Evolutionary conservation across 2,797 vertebrate species (phyloP).

Genomic region (Sebastes goodei): DNA sequence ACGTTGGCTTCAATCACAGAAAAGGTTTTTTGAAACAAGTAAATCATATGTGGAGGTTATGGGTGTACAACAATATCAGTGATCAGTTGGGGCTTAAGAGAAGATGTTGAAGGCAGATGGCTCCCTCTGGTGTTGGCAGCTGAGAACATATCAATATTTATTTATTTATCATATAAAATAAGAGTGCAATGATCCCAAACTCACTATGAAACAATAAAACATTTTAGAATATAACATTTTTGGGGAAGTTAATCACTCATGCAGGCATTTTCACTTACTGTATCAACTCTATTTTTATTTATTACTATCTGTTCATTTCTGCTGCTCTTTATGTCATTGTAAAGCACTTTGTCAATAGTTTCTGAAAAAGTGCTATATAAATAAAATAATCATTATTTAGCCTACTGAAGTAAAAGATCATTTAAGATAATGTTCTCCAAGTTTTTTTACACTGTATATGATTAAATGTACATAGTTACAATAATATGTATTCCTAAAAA

Average conservation of each 20-base stretch:
- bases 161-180: not conserved
- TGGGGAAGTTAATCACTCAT: not conserved
- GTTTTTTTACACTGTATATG: not conserved
- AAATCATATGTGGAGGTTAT: not conserved
- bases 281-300: too few relatives aligned
- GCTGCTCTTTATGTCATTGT: too few relatives aligned
- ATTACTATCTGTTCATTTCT: too few relatives aligned
- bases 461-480: constrained; percentile 17
- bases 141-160: not conserved
- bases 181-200: not conserved
- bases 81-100: not conserved
- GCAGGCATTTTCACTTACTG: not conserved
- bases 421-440: constrained; percentile 1
- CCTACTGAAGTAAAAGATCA: not conserved
- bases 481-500: not conserved
- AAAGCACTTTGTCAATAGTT: too few relatives aligned
- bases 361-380: too few relatives aligned
- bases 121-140: constrained; percentile 62
- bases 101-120: constrained; percentile 18
- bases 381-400: too few relatives aligned
- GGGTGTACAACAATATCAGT: not conserved
- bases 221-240: not conserved
- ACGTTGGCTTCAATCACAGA: not conserved
- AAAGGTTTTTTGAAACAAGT: not conserved
- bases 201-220: not conserved